phyloP scores from a whole-genome alignment of 2,797 vertebrate genomes.

The Gadopsis marmoratus region DNA sequence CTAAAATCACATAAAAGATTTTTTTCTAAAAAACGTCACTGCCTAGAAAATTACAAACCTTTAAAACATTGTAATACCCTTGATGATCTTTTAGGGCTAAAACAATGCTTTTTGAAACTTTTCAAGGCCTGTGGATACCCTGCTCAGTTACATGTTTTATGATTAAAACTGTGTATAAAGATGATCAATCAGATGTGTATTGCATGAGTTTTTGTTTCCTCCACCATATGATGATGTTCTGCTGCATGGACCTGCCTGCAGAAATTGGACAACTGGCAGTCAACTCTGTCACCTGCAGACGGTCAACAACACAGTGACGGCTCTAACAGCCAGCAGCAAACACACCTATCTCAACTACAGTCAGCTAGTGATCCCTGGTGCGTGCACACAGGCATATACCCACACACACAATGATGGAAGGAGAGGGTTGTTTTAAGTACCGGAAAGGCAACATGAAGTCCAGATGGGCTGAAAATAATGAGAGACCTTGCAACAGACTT shows the following conservation, averaged over 20 bases:
- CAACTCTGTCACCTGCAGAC: constrained; percentile 54
- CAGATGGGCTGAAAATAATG: constrained; percentile 80
- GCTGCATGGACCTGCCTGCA: constrained; percentile 25
- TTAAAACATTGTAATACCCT: neutral
- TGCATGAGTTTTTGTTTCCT: neutral
- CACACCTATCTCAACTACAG: constrained; percentile 54
- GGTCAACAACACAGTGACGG: constrained; percentile 55
- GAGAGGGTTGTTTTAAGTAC: constrained; percentile 72
- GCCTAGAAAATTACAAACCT: neutral
- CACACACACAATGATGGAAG: constrained; percentile 31
- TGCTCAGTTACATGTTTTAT: neutral
- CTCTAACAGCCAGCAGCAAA: constrained; percentile 69
- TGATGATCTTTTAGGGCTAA: neutral
- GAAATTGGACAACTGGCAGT: constrained; percentile 42
- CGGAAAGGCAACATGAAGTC: constrained; percentile 69
- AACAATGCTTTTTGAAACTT: neutral
- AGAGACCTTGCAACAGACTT: constrained; percentile 72
- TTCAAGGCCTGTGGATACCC: neutral
- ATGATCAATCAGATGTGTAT: neutral
- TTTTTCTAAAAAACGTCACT: neutral
- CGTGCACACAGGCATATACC: constrained; percentile 22
- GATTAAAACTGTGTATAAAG: neutral
- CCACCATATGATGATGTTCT: constrained; percentile 21
- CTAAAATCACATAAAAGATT: neutral
- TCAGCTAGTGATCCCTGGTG: constrained; percentile 47